Evolutionary conservation across 1,140 invertebrate genomes (phyloP).

Genomic region (Temnothorax longispinosus): DNA sequence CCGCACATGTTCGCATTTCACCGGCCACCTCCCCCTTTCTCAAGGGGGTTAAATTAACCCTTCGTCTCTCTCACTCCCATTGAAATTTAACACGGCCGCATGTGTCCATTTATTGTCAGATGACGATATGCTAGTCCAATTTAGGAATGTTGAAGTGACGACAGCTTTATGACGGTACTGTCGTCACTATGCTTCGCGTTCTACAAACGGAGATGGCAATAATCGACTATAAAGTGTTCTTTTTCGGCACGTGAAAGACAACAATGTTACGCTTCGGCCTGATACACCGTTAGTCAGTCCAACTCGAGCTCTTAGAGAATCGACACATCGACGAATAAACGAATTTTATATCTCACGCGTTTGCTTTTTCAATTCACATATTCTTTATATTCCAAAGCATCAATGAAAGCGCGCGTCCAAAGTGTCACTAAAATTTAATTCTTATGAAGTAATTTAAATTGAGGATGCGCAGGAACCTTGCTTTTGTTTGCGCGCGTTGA

Average conservation of each 20-base stretch:
- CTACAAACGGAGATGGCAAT: background rate
- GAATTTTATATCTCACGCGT: background rate
- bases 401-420: background rate
- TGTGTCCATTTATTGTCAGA: constrained; percentile 14
- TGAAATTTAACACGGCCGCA: constrained; percentile 58
- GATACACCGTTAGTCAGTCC: background rate
- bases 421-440: constrained; percentile 37
- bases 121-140: background rate
- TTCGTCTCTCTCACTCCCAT: constrained; percentile 16
- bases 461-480: constrained; percentile 1
- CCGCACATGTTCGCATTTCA: constrained; percentile 14
- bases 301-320: background rate
- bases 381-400: background rate
- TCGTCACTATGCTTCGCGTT: background rate
- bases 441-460: background rate
- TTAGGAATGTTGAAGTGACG: constrained; percentile 30
- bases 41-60: constrained; percentile 75
- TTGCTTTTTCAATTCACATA: background rate
- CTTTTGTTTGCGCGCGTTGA: background rate
- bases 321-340: background rate
- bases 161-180: background rate
- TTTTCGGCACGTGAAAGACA: background rate
- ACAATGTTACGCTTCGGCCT: background rate
- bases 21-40: constrained; percentile 14
- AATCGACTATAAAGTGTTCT: background rate